Evolutionary conservation across 2,888 invertebrate species (phyloP), one percentile per base, ranked within the genome.

Genomic region (Crocallis elinguaria): DNA sequence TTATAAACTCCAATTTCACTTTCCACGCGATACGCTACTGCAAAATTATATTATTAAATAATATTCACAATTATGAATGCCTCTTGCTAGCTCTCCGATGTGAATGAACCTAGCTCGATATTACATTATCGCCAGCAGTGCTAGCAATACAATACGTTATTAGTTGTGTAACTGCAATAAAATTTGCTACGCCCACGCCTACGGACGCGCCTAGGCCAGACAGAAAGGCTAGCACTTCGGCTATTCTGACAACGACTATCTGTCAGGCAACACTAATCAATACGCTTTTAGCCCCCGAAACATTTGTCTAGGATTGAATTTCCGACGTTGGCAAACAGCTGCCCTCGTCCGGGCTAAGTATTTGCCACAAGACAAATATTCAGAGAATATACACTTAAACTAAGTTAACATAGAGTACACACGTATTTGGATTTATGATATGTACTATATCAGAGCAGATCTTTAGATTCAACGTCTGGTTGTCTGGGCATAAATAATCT

Each of bases 191-290:
- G 64, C 65, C 68, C 75, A 69, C 76, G 62, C 68, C 72, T 61
- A 45, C 11, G 30, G 70, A 62, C 74, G 66, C 69, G 69, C 70
- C 67, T 66, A 67, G 67, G 23, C 67, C 57, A 75, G 73, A 67
- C 73, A 60, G 66, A 64, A 67, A 68, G 69, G 52, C 65, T 57
- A 57, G 55, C 64, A 67, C 60, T 66, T 30, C 48, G 54, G 51
- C 57, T 48, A 60, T 62, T 64, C 64, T 64, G 44, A 64, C 75
- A 70, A 81, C 69, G 73, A 71, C 72, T 71, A 68, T 70, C 65
- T 67, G 75, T 69, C 73, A 76, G 76, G 72, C 77, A 66, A 75
- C 61, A 70, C 72, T 73, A 81, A 86, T 86, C 84, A 75, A 87
- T 86, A 85, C 55, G 71, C 78, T 82, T 77, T 82, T 70, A 79